These are phyloP conservation scores for Berghia stephanieae DNA, from an alignment of 1,140 invertebrate genomes.

Conservation along the genomic window DNA sequence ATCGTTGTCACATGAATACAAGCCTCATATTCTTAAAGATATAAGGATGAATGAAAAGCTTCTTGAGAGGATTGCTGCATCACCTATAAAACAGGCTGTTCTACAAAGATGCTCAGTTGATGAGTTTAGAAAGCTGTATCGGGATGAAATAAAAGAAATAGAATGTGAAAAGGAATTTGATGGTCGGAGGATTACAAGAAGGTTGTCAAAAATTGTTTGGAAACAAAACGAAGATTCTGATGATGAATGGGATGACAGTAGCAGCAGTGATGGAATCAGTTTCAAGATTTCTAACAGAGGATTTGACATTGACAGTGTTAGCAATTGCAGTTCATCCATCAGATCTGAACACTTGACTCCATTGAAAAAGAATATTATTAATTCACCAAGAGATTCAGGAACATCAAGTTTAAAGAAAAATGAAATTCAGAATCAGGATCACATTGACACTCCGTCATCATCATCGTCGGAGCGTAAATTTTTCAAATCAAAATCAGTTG, in stretches of 20 bases:
- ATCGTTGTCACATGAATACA: background rate
- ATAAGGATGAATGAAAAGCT: slow-evolving; percentile 1
- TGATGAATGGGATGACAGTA: background rate
- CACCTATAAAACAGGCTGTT: slow-evolving; percentile 12
- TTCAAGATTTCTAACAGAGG: background rate
- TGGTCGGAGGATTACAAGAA: background rate
- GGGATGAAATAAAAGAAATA: background rate
- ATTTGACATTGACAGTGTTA: background rate
- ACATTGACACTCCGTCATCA: background rate
- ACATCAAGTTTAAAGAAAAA: too few species aligned
- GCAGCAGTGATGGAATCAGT: background rate
- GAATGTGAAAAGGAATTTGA: background rate
- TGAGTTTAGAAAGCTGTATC: slow-evolving; percentile 12
- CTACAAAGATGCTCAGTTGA: slow-evolving; percentile 8
- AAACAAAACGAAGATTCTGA: background rate
- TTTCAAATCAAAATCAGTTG: slow-evolving; percentile 23
- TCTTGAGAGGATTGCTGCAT: background rate
- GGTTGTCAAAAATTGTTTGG: background rate
- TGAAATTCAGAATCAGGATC: background rate
- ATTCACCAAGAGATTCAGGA: too few species aligned
- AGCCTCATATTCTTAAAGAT: background rate
- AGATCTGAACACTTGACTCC: too few species aligned
- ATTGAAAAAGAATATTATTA: too few species aligned
- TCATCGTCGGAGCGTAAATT: slow-evolving; percentile 28
- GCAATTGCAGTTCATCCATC: too few species aligned